These are phyloP conservation scores for Murina feae DNA, from an alignment of 2,113 vertebrate species.

Conservation along the genomic window DNA sequence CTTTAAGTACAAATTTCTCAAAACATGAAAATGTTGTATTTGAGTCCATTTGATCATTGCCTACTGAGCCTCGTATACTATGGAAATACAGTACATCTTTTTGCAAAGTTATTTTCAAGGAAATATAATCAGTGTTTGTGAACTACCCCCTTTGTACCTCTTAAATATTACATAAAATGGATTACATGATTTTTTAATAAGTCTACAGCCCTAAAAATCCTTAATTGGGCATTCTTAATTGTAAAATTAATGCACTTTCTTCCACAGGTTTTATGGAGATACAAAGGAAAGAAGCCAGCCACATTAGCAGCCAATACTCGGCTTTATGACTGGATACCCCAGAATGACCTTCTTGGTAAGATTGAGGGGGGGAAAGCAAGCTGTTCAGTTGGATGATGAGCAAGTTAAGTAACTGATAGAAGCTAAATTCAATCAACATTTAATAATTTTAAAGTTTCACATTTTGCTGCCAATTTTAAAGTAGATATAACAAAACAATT, in stretches of 20 bases:
- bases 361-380: neutral
- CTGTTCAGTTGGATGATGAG: neutral
- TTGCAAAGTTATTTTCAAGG: neutral
- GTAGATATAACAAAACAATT: neutral
- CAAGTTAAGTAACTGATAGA: neutral
- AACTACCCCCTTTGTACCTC: neutral
- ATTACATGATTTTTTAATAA: neutral
- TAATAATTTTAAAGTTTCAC: neutral
- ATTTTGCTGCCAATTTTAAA: neutral
- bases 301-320: slow-evolving; percentile 85
- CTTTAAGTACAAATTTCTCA: neutral
- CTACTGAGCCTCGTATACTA: accelerated
- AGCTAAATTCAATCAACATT: neutral
- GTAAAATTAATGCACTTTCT: neutral
- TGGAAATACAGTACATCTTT: neutral
- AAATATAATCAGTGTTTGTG: neutral
- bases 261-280: slow-evolving; percentile 89
- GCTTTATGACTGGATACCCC: slow-evolving; percentile 90
- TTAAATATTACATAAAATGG: neutral
- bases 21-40: neutral
- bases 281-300: slow-evolving; percentile 82
- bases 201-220: neutral
- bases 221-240: neutral
- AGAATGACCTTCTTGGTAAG: slow-evolving; percentile 92
- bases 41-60: neutral